Percentiles rank a stretch among this genome's conserved stretches.
phyloP scores from a whole-genome alignment of 2,888 invertebrate genomes.

The Opisthograptis luteolata region DNA sequence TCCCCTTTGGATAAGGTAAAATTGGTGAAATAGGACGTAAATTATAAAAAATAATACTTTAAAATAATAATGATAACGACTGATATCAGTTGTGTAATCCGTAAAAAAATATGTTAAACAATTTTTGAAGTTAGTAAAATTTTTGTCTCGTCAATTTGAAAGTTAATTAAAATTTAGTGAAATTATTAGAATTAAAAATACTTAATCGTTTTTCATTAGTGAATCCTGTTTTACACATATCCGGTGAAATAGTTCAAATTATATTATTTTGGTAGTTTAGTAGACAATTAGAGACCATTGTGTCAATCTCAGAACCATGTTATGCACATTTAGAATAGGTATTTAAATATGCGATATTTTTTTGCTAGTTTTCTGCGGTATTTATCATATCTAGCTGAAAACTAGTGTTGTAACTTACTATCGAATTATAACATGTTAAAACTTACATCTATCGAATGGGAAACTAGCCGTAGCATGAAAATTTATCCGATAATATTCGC shows the following conservation, averaged over 20 bases:
- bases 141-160: conserved; percentile 58
- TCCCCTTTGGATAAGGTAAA: neutral
- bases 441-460: conserved; percentile 7
- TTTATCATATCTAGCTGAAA: conserved; percentile 13
- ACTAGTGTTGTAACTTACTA: conserved; percentile 6
- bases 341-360: conserved; percentile 17
- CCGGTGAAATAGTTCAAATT: conserved; percentile 38
- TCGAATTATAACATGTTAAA: too few relatives aligned
- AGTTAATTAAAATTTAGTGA: conserved; percentile 49
- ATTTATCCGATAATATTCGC: conserved; percentile 11
- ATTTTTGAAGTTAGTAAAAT: conserved; percentile 32
- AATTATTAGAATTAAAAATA: conserved; percentile 30
- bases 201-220: conserved; percentile 33
- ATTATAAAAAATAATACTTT: conserved; percentile 32
- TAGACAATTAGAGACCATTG: conserved; percentile 17
- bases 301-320: conserved; percentile 26
- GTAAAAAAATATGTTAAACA: conserved; percentile 10
- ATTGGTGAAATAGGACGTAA: conserved; percentile 2
- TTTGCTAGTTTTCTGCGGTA: conserved; percentile 23
- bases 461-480: conserved; percentile 31
- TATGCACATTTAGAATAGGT: conserved; percentile 31
- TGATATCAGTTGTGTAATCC: conserved; percentile 11
- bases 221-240: conserved; percentile 33
- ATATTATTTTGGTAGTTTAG: conserved; percentile 36
- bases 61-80: conserved; percentile 10